Evolutionary conservation across 2,888 invertebrate species (phyloP), one percentile per base, ranked within the genome.

Genomic region (Melangyna quadrimaculata): DNA sequence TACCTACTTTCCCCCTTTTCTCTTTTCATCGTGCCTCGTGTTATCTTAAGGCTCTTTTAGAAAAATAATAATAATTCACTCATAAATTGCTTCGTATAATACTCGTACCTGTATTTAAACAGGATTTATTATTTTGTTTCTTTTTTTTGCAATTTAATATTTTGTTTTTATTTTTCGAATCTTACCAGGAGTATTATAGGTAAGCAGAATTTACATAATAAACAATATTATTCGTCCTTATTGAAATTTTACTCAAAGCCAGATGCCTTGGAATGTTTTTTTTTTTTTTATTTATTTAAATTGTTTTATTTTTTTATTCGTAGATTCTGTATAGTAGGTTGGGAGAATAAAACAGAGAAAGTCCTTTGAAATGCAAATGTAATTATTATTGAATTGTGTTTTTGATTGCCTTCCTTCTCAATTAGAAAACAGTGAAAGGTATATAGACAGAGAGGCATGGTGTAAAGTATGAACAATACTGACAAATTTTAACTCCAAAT

Each of bases 341-440:
- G 8, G 3, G 22, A 14, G 14, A 22, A 48, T 40, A 71, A 71
- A 61, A 37, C 35, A 40, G 8, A 37, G 7, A 61, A 67, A 59
- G 35, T 74, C 43, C 19, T 79, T 69, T 79, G 59, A 59, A 73
- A 67, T 79, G 79, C 51, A 59, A 79, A 69, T 74, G 67, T 69
- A 43, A 79, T 59, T 37, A 73, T 74, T 73, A 59, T 79, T 53
- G 59, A 29, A 53, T 74, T 79, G 67, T 43, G 27, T 29, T 27
- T 29, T 61, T 61, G 73, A 67, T 79, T 79, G 51, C 17, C 17
- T 19, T 43, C 17, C 3, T 55, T 35, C 37, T 65, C 73, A 78
- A 78, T 78, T 72, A 32, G 10, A 19, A 63, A 43, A 63, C 27
- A 27, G 17, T 17, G 12, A 40, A 61, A 59, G 35, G 0, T n/a